Evolutionary conservation across 2,113 vertebrate genomes (phyloP).

Genomic region (Panthera leo): DNA sequence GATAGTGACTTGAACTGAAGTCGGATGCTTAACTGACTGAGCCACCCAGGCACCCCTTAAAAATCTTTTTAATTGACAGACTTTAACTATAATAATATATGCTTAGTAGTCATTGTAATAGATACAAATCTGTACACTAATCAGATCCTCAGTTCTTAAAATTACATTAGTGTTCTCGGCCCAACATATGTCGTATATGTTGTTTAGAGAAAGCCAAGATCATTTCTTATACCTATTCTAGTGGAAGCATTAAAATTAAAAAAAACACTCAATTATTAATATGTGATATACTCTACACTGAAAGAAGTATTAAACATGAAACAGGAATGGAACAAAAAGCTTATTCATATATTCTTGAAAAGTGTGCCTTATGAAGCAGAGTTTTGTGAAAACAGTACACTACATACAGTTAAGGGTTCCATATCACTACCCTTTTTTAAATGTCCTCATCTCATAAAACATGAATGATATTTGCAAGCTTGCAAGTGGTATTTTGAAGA

Average conservation of each 20-base stretch:
- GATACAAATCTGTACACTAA: background rate
- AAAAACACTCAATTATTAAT: background rate
- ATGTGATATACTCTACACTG: background rate
- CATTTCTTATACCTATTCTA: conserved; percentile 27
- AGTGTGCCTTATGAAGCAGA: background rate
- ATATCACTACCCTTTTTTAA: conserved; percentile 6
- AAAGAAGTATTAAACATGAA: conserved; percentile 34
- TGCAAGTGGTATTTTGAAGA: background rate
- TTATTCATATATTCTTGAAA: conserved; percentile 8
- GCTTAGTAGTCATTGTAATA: background rate
- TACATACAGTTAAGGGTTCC: background rate
- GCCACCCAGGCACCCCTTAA: background rate
- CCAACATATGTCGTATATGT: background rate
- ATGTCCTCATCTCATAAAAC: background rate
- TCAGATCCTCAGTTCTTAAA: background rate
- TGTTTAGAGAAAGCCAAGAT: conserved; percentile 6
- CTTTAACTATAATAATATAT: background rate
- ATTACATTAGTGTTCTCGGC: conserved; percentile 30
- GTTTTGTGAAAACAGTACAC: background rate
- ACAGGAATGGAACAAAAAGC: background rate
- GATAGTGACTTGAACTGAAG: too few relatives aligned
- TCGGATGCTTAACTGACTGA: too few relatives aligned
- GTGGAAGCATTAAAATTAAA: background rate
- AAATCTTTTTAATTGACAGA: conserved; percentile 12
- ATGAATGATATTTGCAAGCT: background rate